These are phyloP conservation scores for Silurus meridionalis DNA, from an alignment of 2,113 vertebrate species.

Conservation along the genomic window DNA sequence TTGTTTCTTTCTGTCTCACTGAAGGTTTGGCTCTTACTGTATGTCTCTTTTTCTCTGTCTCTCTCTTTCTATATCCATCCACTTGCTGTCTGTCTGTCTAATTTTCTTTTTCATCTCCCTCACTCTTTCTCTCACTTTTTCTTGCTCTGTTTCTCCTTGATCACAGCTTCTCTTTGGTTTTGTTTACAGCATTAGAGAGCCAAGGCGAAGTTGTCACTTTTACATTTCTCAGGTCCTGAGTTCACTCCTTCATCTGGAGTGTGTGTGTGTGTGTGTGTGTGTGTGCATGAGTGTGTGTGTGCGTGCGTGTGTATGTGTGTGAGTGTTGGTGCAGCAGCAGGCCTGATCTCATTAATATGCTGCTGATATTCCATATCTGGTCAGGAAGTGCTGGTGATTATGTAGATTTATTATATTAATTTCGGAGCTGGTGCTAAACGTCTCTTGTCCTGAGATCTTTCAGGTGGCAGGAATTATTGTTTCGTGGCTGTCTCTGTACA, in stretches of 20 bases:
- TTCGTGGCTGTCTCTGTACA: neutral
- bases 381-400: constrained; percentile 26
- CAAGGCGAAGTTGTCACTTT: neutral
- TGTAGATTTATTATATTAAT: constrained; percentile 28
- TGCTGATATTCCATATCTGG: constrained; percentile 26
- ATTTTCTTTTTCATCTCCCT: neutral
- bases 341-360: constrained; percentile 17
- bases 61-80: neutral
- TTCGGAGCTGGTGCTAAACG: constrained; percentile 20
- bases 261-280: neutral
- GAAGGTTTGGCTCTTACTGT: neutral
- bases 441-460: neutral
- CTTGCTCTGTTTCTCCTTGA: neutral
- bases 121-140: neutral
- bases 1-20: neutral
- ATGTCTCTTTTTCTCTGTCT: neutral
- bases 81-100: neutral
- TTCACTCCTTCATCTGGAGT: constrained; percentile 27
- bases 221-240: constrained; percentile 3
- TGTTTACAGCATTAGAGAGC: neutral
- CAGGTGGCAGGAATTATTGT: neutral
- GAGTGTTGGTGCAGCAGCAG: constrained; percentile 5
- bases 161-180: neutral
- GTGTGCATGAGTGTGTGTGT: neutral
- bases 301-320: neutral